Percentiles rank a stretch among this genome's conserved stretches.
phyloP scores from a whole-genome alignment of 2,797 vertebrate genomes.

The Rhynchotus rufescens region DNA sequence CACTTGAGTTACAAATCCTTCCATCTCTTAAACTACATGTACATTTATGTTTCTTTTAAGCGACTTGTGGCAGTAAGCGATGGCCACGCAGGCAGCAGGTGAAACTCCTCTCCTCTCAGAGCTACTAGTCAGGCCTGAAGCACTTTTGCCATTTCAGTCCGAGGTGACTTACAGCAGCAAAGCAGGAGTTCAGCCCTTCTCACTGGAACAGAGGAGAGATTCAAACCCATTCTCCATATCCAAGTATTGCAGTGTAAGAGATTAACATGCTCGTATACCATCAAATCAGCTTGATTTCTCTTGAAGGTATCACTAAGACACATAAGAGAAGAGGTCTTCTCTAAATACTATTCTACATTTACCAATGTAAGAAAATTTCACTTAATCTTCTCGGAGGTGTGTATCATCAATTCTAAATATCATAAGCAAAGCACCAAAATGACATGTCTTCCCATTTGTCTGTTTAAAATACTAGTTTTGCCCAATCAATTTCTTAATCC shows the following conservation, averaged over 20 bases:
- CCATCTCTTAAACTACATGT: not conserved
- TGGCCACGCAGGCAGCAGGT: accelerated
- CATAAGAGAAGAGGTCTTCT: not conserved
- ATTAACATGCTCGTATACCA: not conserved
- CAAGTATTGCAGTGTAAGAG: not conserved
- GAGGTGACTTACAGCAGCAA: not conserved
- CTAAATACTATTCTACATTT: not conserved
- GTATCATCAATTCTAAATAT: not conserved
- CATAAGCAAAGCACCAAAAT: not conserved
- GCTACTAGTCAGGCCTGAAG: not conserved
- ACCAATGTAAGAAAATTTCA: not conserved
- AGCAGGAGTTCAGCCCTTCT: not conserved
- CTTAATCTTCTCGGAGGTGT: not conserved
- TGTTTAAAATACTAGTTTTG: constrained; percentile 10
- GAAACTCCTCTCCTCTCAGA: not conserved
- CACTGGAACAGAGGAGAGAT: not conserved
- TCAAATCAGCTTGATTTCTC: not conserved
- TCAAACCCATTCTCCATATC: not conserved
- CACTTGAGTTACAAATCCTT: not conserved
- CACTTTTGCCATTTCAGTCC: not conserved
- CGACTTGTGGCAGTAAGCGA: not conserved
- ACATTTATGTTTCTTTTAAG: not conserved
- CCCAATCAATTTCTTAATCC: not conserved
- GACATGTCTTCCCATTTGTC: not conserved
- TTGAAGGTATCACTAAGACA: not conserved